Percentiles rank a stretch among this genome's conserved stretches.
Conservation (phyloP, 2,888 invertebrate genomes). For the Alcis repandata region DNA sequence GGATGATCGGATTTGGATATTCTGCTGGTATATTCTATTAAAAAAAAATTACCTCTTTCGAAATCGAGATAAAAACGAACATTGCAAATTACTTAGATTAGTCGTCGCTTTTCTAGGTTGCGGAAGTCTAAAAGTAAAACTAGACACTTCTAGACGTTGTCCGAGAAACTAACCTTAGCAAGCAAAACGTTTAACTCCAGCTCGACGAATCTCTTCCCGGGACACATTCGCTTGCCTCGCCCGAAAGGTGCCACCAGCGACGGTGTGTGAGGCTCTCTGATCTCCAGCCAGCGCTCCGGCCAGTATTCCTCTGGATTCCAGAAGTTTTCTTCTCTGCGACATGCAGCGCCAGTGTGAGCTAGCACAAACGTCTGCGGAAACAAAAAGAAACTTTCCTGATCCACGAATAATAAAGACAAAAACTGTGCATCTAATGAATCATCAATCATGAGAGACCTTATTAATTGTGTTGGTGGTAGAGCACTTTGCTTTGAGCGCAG, state of each 20-base stretch:
- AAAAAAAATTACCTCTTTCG: too few species aligned
- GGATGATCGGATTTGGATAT: too few species aligned
- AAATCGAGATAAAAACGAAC: too few species aligned
- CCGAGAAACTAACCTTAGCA: conserved; percentile 84
- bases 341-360: conserved; percentile 94
- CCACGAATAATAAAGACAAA: neutral
- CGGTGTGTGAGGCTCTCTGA: conserved; percentile 84
- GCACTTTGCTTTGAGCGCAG: too few species aligned
- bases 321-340: conserved; percentile 91
- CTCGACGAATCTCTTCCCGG: conserved; percentile 94
- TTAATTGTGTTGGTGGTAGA: too few species aligned
- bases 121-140: too few species aligned
- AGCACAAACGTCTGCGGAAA: conserved; percentile 90
- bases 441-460: too few species aligned
- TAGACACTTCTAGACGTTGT: too few species aligned
- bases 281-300: conserved; percentile 92
- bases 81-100: too few species aligned
- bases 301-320: conserved; percentile 89
- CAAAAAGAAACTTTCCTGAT: neutral
- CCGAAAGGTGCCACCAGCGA: conserved; percentile 93
- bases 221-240: conserved; percentile 92
- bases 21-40: too few species aligned
- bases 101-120: too few species aligned
- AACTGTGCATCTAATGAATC: too few species aligned
- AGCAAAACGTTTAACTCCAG: conserved; percentile 91